Percentiles rank a stretch among this genome's conserved stretches.
Conservation (phyloP, 2,113 vertebrate genomes). For the Tragulus kanchil region DNA sequence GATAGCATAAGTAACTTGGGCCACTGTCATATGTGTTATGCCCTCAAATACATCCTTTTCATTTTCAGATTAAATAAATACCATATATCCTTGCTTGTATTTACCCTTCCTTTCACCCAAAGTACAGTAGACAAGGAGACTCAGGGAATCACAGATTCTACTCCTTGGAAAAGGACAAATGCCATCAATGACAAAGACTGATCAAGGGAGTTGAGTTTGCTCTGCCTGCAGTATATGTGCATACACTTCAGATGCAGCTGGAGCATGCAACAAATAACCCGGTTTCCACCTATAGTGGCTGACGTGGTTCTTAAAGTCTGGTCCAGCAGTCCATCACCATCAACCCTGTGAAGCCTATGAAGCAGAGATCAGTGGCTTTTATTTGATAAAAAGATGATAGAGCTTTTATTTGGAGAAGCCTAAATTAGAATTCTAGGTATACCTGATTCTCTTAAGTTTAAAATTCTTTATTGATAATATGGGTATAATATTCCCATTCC, state of each 20-base stretch:
- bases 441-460: neutral
- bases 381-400: no score
- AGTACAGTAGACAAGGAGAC: fast-evolving
- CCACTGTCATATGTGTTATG: neutral
- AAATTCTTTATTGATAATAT: neutral
- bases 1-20: neutral
- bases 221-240: fast-evolving
- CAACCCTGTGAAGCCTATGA: neutral
- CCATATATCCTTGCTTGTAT: no score
- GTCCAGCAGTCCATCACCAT: no score
- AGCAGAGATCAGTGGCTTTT: neutral
- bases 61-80: neutral
- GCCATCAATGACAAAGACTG: fast-evolving
- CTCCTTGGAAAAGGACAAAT: fast-evolving
- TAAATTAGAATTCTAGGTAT: neutral
- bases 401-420: neutral
- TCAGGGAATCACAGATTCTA: no score
- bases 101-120: neutral
- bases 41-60: neutral
- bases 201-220: no score
- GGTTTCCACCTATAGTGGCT: fast-evolving
- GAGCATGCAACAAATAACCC: fast-evolving
- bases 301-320: fast-evolving
- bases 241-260: no score
- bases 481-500: neutral